A percentile compares a stretch with the other conserved stretches of the same genome.
Conservation (phyloP, 2,888 invertebrate genomes). For the Macaria notata region DNA sequence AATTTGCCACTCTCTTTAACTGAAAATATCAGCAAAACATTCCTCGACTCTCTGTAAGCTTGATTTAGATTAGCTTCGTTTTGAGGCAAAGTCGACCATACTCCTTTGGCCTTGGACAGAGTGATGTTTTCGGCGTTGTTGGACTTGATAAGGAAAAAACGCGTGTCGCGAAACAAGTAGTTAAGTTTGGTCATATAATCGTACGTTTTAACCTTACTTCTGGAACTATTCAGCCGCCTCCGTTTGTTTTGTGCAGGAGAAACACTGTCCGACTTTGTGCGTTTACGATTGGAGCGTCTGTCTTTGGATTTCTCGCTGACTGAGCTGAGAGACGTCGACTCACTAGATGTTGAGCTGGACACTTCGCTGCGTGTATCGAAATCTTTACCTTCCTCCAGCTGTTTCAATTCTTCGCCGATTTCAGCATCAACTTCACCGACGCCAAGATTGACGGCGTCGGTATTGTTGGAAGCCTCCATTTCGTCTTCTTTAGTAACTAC, state of each 20-base stretch:
- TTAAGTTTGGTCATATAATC: constrained; percentile 95
- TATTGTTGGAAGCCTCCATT: constrained; percentile 79
- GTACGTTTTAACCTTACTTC: constrained; percentile 84
- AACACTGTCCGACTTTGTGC: constrained; percentile 69
- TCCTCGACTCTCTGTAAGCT: constrained; percentile 95
- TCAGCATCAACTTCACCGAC: constrained; percentile 86
- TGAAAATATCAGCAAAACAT: constrained; percentile 97
- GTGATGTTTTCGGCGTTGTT: constrained; percentile 98
- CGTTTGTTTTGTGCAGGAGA: constrained; percentile 68
- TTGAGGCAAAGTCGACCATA: constrained; percentile 98
- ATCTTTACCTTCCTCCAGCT: constrained; percentile 87
- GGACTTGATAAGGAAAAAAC: constrained; percentile 98
- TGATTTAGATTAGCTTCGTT: constrained; percentile 98
- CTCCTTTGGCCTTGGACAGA: constrained; percentile 96
- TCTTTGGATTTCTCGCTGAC: constrained; percentile 87
- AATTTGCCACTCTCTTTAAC: constrained; percentile 99
- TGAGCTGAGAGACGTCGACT: constrained; percentile 88
- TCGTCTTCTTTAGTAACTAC: constrained; percentile 33
- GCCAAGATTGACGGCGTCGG: constrained; percentile 85
- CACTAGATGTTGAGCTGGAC: constrained; percentile 89
- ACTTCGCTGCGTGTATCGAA: constrained; percentile 95
- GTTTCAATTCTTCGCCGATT: constrained; percentile 90
- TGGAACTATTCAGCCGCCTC: constrained; percentile 55
- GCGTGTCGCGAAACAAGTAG: constrained; percentile 96
- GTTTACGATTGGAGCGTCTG: constrained; percentile 82